phyloP scores from a whole-genome alignment of 1,140 invertebrate species.

The Zaprionus gabonicus region DNA sequence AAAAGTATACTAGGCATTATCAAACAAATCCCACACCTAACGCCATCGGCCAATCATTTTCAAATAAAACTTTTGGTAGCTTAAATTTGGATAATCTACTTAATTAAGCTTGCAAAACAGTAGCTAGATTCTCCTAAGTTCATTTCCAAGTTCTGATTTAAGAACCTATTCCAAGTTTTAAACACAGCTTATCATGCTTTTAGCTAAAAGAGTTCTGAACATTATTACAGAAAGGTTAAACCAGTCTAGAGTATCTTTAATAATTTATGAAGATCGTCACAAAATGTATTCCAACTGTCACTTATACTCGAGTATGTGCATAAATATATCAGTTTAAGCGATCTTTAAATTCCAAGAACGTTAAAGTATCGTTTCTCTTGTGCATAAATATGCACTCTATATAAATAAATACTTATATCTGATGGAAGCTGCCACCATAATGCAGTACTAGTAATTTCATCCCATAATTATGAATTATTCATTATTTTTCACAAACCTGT shows the following conservation, averaged over 20 bases:
- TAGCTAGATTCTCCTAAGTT: neutral
- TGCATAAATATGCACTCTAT: neutral
- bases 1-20: slow-evolving; percentile 17
- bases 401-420: neutral
- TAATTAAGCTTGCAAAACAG: neutral
- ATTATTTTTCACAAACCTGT: neutral
- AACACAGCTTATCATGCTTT: neutral
- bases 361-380: neutral
- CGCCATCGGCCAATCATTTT: slow-evolving; percentile 33
- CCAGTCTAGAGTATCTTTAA: neutral
- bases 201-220: neutral
- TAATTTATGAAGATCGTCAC: neutral
- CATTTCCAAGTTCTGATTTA: neutral
- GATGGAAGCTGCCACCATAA: neutral
- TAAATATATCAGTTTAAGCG: neutral
- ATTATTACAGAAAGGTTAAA: neutral
- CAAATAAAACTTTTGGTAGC: neutral
- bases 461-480: neutral
- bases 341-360: neutral
- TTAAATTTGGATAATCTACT: neutral
- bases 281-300: neutral
- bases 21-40: neutral
- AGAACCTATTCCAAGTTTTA: neutral
- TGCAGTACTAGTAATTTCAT: neutral
- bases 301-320: neutral